Evolutionary conservation across 2,797 vertebrate species (phyloP), one percentile per base, ranked within the genome.

Genomic region (Melanogrammus aeglefinus): DNA sequence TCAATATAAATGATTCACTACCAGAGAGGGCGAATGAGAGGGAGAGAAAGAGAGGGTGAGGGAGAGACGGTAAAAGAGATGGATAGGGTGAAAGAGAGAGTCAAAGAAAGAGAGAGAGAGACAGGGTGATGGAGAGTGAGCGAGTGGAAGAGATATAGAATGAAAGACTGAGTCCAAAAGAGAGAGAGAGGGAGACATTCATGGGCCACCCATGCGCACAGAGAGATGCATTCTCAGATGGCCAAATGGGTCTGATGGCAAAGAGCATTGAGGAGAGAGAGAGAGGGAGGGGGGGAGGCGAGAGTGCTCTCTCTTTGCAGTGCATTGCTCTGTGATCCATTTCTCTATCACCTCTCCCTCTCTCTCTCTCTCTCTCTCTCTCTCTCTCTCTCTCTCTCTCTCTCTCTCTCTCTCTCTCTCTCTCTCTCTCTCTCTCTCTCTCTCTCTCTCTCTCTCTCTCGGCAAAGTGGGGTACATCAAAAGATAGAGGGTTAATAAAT

Each of bases 401-500:
- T 88, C 82, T 79, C 79, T 84, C 81, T 85, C 83, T 88, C 83
- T 78, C 79, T 84, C 80, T 80, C 87, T 88, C 78, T 81, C 80
- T 79, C 79, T 87, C 35, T 81, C 82, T 14, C 9, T 0, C 44
- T 14, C 1, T 31, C 29, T 31, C 29, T 31, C 29, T 31, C 29
- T 31, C 29, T 31, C 29, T 31, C 29, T 31, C 29, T 31, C 1
- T 31, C 29, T 31, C 29, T 31, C 29, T 31, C 1, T 31, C 29
- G 74, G 79, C 86, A 57, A 18, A 14, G 44, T 82, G 86, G 83
- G 89, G 91, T 84, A 88, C 90, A 92, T 94, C 88, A 92, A 89
- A 92, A 88, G 83, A 78, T 38, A 81, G 84, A 80, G 77, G 78
- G 88, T 89, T 88, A 81, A 90, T 93, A 94, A 93, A 94, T 94